Evolutionary conservation across 2,113 vertebrate genomes (phyloP).

Genomic region (Pelvicachromis taeniatus): DNA sequence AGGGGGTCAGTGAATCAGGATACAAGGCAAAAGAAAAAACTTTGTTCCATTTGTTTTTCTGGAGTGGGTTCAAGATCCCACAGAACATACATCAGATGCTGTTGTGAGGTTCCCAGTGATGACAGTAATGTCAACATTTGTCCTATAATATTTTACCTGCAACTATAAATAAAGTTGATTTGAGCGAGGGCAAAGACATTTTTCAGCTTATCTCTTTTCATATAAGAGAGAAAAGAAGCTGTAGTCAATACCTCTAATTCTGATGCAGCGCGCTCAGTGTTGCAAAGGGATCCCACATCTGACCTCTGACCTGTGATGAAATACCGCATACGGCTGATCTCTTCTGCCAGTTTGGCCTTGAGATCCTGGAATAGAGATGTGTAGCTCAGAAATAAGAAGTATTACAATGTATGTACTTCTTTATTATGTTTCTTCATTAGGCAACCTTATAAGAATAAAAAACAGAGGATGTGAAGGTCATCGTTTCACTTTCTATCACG

Average conservation of each 20-base stretch:
- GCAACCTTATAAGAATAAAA: not conserved
- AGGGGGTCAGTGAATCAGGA: not conserved
- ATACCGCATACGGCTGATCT: slow-evolving; percentile 83
- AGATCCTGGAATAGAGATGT: slow-evolving; percentile 78
- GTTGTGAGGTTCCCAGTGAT: not conserved
- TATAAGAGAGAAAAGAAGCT: not conserved
- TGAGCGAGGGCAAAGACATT: not conserved
- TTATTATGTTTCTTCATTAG: not conserved
- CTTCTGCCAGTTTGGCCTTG: slow-evolving; percentile 82
- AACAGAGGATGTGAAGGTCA: not conserved
- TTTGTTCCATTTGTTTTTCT: not conserved
- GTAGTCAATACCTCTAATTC: slow-evolving; percentile 81
- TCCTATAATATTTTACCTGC: not conserved
- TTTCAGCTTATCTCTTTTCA: not conserved
- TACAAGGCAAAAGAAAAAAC: not conserved
- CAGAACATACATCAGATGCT: not conserved
- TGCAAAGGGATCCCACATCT: slow-evolving; percentile 43
- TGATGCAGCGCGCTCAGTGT: slow-evolving; percentile 70
- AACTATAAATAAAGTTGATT: not conserved
- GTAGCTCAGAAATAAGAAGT: not conserved
- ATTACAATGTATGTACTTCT: not conserved
- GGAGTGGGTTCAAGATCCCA: not conserved
- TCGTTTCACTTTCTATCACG: not conserved
- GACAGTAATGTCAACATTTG: not conserved
- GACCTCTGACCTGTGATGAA: slow-evolving; percentile 82